phyloP scores from a whole-genome alignment of 2,797 vertebrate species.

The Myotis findleyi region DNA sequence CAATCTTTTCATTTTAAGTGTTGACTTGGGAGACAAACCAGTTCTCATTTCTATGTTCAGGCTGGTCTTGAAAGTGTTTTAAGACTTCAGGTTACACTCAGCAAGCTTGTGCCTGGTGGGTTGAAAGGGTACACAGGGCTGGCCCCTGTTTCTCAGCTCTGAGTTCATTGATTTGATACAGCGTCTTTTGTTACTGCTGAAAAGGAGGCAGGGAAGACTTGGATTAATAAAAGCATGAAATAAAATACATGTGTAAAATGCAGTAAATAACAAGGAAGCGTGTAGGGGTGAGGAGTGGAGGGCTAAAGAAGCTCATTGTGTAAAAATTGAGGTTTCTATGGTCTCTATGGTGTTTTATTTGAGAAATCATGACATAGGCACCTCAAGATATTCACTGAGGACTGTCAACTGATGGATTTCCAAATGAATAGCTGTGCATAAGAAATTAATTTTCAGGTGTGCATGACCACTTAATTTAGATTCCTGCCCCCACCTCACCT shows the following conservation, averaged over 20 bases:
- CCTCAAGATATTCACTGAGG: slow-evolving; percentile 43
- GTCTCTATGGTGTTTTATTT: not conserved
- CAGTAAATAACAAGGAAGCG: slow-evolving; percentile 59
- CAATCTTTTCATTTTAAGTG: slow-evolving; percentile 82
- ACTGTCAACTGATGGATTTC: not conserved
- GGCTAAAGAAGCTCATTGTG: not conserved
- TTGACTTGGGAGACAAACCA: slow-evolving; percentile 86
- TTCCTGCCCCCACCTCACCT: no score
- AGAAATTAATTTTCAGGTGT: slow-evolving; percentile 71
- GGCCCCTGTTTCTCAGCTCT: slow-evolving; percentile 80
- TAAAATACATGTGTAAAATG: slow-evolving; percentile 79
- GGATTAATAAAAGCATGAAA: slow-evolving; percentile 84
- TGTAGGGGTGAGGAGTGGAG: not conserved
- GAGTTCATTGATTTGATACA: slow-evolving; percentile 86
- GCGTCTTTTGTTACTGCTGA: slow-evolving; percentile 87
- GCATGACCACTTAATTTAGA: slow-evolving; percentile 24
- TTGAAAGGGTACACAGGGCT: slow-evolving; percentile 73
- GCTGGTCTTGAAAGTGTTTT: slow-evolving; percentile 83
- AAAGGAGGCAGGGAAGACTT: slow-evolving; percentile 70
- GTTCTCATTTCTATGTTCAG: slow-evolving; percentile 80
- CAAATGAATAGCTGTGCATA: slow-evolving; percentile 49
- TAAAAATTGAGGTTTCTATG: slow-evolving; percentile 12
- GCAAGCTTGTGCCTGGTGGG: slow-evolving; percentile 80
- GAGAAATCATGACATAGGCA: slow-evolving; percentile 40
- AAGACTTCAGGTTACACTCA: slow-evolving; percentile 85